These are phyloP conservation scores for Rutpela maculata DNA, from an alignment of 2,888 invertebrate species.

Conservation along the genomic window DNA sequence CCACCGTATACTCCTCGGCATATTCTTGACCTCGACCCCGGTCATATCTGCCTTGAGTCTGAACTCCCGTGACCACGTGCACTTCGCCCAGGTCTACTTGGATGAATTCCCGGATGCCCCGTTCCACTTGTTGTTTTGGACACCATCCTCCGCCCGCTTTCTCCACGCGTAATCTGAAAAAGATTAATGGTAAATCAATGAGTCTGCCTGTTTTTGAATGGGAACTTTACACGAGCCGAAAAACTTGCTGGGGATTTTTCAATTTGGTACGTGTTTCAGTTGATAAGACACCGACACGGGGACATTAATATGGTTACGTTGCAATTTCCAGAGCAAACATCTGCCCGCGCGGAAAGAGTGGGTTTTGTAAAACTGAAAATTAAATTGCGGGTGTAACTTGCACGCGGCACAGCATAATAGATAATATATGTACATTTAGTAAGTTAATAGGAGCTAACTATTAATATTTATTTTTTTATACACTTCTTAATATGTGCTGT, in stretches of 20 bases:
- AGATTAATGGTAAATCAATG: conserved; percentile 62
- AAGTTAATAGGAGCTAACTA: background rate
- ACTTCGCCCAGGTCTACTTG: conserved; percentile 79
- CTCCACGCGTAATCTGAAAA: conserved; percentile 80
- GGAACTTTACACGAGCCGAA: conserved; percentile 26
- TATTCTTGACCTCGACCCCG: conserved; percentile 85
- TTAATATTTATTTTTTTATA: background rate
- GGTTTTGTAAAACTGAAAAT: background rate
- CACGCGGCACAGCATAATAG: background rate
- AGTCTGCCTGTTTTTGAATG: conserved; percentile 45
- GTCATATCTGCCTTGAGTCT: conserved; percentile 87
- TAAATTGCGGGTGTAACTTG: background rate
- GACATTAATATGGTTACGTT: conserved; percentile 9
- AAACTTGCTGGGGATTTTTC: conserved; percentile 27
- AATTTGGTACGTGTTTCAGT: conserved; percentile 18
- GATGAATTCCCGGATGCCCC: conserved; percentile 81
- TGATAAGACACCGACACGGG: conserved; percentile 17
- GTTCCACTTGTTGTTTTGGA: conserved; percentile 81
- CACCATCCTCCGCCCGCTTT: conserved; percentile 87
- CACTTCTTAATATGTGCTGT: too few species aligned
- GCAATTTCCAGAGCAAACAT: conserved; percentile 10
- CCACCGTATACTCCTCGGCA: conserved; percentile 82
- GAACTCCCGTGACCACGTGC: conserved; percentile 82
- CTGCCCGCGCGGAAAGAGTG: background rate
- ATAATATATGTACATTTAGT: background rate